Conservation (phyloP, 2,797 vertebrate species). For the Columba guinea region DNA sequence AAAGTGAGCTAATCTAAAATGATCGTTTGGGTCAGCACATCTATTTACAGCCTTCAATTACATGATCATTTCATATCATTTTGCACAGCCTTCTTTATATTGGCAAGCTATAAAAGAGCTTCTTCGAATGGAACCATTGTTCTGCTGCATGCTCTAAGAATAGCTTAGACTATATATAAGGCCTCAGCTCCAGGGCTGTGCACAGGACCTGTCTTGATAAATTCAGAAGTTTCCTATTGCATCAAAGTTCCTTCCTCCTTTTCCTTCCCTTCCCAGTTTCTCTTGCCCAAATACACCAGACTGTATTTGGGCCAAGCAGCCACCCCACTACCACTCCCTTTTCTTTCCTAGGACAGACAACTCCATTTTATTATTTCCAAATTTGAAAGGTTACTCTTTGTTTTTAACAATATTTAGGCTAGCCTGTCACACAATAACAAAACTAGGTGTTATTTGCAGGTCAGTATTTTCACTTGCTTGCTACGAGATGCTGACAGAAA, state of each 20-base stretch:
- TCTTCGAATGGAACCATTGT: constrained; percentile 55
- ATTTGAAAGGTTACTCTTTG: background rate
- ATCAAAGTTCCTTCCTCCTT: constrained; percentile 70
- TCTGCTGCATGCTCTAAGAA: constrained; percentile 50
- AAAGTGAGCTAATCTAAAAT: constrained; percentile 54
- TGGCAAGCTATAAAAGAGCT: constrained; percentile 67
- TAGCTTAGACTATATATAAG: constrained; percentile 52
- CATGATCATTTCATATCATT: constrained; percentile 64
- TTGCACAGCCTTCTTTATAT: constrained; percentile 67
- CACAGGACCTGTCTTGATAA: constrained; percentile 37
- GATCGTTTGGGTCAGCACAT: constrained; percentile 15
- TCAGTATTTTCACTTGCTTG: background rate
- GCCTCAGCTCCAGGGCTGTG: constrained; percentile 5
- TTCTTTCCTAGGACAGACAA: background rate
- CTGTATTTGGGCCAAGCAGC: background rate
- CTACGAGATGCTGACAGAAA: background rate
- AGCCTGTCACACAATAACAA: background rate
- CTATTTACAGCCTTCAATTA: constrained; percentile 65
- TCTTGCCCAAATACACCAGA: constrained; percentile 23
- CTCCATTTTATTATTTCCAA: background rate
- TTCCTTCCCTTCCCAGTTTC: background rate
- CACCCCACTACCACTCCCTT: background rate
- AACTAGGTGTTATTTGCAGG: background rate
- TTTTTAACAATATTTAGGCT: background rate
- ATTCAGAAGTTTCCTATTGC: constrained; percentile 68